Conservation (phyloP, 1,140 invertebrate genomes). For the Drosophila obscura region DNA sequence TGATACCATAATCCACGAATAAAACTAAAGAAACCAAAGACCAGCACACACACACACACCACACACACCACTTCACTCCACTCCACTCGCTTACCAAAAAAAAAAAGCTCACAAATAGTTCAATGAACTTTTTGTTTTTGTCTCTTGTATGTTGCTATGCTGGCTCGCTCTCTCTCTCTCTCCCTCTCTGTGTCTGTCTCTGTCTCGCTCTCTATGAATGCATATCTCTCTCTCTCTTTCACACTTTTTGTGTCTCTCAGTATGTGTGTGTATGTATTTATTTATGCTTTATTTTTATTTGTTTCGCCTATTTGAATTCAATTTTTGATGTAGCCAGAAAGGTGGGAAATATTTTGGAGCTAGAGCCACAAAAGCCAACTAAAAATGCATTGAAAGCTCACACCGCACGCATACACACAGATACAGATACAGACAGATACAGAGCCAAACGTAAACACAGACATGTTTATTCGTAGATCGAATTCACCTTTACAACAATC, state of each 20-base stretch:
- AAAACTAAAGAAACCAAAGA: conserved; percentile 77
- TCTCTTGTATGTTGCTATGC: conserved; percentile 69
- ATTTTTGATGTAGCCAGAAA: conserved; percentile 50
- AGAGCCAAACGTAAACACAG: conserved; percentile 11
- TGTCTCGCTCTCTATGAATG: conserved; percentile 8
- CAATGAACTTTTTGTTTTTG: conserved; percentile 68
- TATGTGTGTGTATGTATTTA: conserved; percentile 43
- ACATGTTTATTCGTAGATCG: conserved; percentile 25
- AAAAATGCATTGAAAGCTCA: conserved; percentile 68
- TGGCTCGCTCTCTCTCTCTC: conserved; percentile 32
- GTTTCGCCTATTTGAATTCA: conserved; percentile 68
- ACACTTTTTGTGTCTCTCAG: conserved; percentile 18
- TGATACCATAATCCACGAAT: conserved; percentile 82
- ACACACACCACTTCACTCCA: conserved; percentile 8
- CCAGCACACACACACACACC: conserved; percentile 44
- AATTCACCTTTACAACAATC: conserved; percentile 33
- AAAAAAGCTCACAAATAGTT: conserved; percentile 83
- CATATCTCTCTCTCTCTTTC: not conserved
- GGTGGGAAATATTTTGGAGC: conserved; percentile 48
- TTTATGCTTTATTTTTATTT: conserved; percentile 71
- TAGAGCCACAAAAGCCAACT: not conserved
- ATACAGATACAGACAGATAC: conserved; percentile 20
- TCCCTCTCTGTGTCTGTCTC: conserved; percentile 17
- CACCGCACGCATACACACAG: conserved; percentile 1
- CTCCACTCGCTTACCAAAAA: conserved; percentile 46